Base-by-base conservation (phyloP, 2,113 vertebrate genomes). In the Cepphus grylle region DNA sequence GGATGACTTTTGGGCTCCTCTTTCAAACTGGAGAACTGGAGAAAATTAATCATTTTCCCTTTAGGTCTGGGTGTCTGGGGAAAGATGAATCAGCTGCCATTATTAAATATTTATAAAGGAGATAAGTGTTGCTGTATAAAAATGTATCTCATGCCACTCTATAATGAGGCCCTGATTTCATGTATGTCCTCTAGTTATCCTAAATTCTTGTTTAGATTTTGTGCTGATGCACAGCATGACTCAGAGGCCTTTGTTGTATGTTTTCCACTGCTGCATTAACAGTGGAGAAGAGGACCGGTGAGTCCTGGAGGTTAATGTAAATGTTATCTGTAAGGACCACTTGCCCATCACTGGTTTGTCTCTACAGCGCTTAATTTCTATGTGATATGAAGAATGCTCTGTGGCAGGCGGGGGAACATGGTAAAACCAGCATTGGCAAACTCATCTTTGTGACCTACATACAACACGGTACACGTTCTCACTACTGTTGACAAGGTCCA, bases 391-490 rank as follows among this genome's bases (percentile, higher is more conserved):
- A 59, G n/a, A 79, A 40, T 2, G 2, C 9, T 56, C 26, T 16
- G 11, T 21, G 20, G 36, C 49, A 86, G 22, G 17, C 65, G 81
- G 25, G 29, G 18, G 7, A 25, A 71, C 0, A 0, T 66, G 21
- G 7, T 74, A 66, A 76, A 15, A 79, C 22, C 20, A 36, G 9
- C 32, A 36, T 76, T 56, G 25, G 90, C 56, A 71, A 83, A 40
- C 15, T 50, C 25, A 23, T 71, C 71, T 59, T 50, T 61, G 6
- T 71, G 45, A 61, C 40, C 77, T 79, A 12, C 6, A 34, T 77
- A 25, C 15, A 65, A 45, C 0, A 0, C 27, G 6, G 42, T 67
- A 66, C 29, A n/a, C 0, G 0, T 52, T 86, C 9, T 82, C 40
- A 38, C 13, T 61, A 20, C 32, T 56, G 36, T 29, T 21, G 29